Evolutionary conservation across 2,888 invertebrate species (phyloP).

Genomic region (Diarsia dahlii): DNA sequence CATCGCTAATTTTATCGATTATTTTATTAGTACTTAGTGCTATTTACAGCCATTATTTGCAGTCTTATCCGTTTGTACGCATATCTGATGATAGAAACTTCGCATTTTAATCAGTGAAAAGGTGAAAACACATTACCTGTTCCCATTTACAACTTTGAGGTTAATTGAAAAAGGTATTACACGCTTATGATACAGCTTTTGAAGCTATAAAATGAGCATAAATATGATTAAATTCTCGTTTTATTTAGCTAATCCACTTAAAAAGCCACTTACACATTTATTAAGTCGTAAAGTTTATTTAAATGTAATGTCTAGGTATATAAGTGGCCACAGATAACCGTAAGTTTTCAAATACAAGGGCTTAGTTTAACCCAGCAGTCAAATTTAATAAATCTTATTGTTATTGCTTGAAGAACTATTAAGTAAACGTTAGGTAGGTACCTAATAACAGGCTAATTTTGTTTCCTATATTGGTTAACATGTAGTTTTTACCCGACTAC

Average conservation of each 20-base stretch:
- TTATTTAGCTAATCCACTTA: slow-evolving; percentile 40
- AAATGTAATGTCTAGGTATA: slow-evolving; percentile 28
- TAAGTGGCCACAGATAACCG: slow-evolving; percentile 10
- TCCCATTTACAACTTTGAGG: slow-evolving; percentile 46
- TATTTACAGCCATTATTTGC: slow-evolving; percentile 20
- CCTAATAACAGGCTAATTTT: background rate
- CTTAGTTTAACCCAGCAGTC: background rate
- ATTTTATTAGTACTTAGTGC: slow-evolving; percentile 46
- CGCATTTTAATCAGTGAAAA: slow-evolving; percentile 64
- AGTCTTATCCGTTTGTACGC: slow-evolving; percentile 21
- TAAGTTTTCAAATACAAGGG: background rate
- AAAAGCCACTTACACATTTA: slow-evolving; percentile 21
- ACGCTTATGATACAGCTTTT: slow-evolving; percentile 53
- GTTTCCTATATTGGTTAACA: background rate
- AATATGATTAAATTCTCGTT: slow-evolving; percentile 60
- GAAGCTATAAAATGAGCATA: slow-evolving; percentile 62
- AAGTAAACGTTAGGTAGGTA: background rate
- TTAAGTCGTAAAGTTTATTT: slow-evolving; percentile 21
- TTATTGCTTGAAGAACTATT: background rate
- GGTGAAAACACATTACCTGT: slow-evolving; percentile 59
- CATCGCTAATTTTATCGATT: slow-evolving; percentile 55
- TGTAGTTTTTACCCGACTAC: too few relatives aligned
- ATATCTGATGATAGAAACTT: slow-evolving; percentile 33
- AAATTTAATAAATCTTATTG: background rate
- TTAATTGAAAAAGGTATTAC: slow-evolving; percentile 67